A percentile compares a stretch with the other conserved stretches of the same genome.
phyloP scores from a whole-genome alignment of 2,888 invertebrate genomes.

The Drosophila kokeensis region DNA sequence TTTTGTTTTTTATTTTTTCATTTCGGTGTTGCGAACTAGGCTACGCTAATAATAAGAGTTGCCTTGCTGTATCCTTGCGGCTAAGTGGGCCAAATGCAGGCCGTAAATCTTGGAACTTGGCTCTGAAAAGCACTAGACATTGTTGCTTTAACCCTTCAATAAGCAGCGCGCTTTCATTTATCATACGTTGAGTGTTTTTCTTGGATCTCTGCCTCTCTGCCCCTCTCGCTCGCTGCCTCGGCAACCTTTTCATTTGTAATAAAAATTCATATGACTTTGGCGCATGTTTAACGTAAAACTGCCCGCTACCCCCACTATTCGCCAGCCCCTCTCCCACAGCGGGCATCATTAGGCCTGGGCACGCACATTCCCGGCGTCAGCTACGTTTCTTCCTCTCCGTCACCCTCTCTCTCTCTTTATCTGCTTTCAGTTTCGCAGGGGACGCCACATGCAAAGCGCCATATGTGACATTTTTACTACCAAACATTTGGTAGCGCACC shows the following conservation, averaged over 20 bases:
- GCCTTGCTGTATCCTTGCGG: slow-evolving; percentile 32
- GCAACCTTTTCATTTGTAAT: slow-evolving; percentile 76
- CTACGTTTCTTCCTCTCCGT: slow-evolving; percentile 6
- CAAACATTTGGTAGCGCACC: slow-evolving; percentile 75
- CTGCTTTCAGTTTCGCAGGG: not conserved
- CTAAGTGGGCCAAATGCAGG: slow-evolving; percentile 58
- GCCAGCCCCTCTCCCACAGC: not conserved
- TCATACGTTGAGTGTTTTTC: slow-evolving; percentile 54
- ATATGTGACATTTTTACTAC: slow-evolving; percentile 78
- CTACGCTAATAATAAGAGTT: slow-evolving; percentile 68
- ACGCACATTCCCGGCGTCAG: slow-evolving; percentile 61
- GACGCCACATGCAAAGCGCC: slow-evolving; percentile 76
- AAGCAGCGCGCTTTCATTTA: slow-evolving; percentile 57
- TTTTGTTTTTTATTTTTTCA: not conserved
- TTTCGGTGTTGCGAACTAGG: slow-evolving; percentile 50
- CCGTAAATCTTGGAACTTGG: slow-evolving; percentile 60
- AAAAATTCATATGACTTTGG: slow-evolving; percentile 79
- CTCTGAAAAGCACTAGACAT: slow-evolving; percentile 42
- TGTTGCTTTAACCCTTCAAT: slow-evolving; percentile 65
- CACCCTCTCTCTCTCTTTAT: not conserved
- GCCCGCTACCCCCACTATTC: slow-evolving; percentile 9
- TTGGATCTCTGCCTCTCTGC: not conserved
- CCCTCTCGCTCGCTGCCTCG: slow-evolving; percentile 5
- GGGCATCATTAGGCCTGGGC: slow-evolving; percentile 74
- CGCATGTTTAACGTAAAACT: slow-evolving; percentile 72